These are phyloP conservation scores for Lutjanus erythropterus DNA, from an alignment of 2,113 vertebrate species.

Conservation along the genomic window DNA sequence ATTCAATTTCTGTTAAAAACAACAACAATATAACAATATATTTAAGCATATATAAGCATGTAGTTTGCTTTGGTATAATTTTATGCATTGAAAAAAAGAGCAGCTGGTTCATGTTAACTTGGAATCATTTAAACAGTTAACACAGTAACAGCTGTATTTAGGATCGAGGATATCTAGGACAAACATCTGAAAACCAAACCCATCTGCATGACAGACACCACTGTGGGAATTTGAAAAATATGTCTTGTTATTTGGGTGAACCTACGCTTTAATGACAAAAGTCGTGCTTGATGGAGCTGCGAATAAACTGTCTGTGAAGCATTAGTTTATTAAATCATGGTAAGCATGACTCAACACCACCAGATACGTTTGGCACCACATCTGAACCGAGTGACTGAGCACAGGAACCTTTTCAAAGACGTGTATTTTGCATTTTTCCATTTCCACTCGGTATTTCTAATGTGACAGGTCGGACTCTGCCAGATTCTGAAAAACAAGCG, in stretches of 20 bases:
- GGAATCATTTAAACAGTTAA: too few relatives aligned
- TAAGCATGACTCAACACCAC: not conserved
- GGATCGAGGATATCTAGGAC: not conserved
- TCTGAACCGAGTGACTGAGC: not conserved
- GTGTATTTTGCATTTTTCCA: slow-evolving; percentile 3
- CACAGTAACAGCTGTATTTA: too few relatives aligned
- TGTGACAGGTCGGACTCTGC: not conserved
- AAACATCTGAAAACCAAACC: not conserved
- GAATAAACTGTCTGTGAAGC: not conserved
- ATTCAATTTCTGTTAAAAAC: too few relatives aligned
- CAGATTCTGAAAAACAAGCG: not conserved
- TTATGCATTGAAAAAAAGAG: too few relatives aligned
- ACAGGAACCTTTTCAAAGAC: not conserved
- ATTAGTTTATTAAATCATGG: not conserved
- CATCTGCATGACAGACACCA: not conserved
- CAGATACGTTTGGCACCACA: not conserved
- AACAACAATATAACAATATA: too few relatives aligned
- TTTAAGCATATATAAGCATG: too few relatives aligned
- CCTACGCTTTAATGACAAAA: not conserved
- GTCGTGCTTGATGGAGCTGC: not conserved
- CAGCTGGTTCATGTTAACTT: too few relatives aligned
- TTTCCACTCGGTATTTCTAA: not conserved
- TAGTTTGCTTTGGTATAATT: too few relatives aligned
- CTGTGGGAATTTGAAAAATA: too few relatives aligned
- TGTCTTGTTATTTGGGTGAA: too few relatives aligned